Evolutionary conservation across 1,140 invertebrate species (phyloP).

Genomic region (Phthorimaea operculella): DNA sequence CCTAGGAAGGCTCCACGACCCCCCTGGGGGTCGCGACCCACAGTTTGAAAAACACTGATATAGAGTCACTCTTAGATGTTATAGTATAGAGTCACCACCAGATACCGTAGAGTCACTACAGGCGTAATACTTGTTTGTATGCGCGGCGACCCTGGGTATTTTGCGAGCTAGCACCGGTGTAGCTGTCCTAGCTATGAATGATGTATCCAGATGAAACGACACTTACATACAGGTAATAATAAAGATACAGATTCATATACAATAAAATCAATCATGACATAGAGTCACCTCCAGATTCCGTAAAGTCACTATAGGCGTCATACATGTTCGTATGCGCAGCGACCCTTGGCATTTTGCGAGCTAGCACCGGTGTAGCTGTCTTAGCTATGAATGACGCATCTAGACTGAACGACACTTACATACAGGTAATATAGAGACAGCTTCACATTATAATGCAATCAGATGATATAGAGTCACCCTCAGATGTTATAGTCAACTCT

Average conservation of each 20-base stretch:
- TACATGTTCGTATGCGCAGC: slow-evolving; percentile 41
- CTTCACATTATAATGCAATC: too few species aligned
- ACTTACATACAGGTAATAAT: slow-evolving; percentile 40
- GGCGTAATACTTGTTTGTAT: slow-evolving; percentile 40
- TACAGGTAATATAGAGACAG: slow-evolving; percentile 32
- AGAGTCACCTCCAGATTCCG: background rate
- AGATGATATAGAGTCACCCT: background rate
- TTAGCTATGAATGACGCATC: slow-evolving; percentile 31
- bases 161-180: slow-evolving; percentile 34
- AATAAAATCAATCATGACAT: background rate
- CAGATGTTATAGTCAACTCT: too few species aligned
- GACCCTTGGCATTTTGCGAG: slow-evolving; percentile 32
- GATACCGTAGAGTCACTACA: slow-evolving; percentile 45
- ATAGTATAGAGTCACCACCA: background rate
- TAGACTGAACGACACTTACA: slow-evolving; percentile 32
- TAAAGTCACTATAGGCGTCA: slow-evolving; percentile 40
- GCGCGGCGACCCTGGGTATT: slow-evolving; percentile 28
- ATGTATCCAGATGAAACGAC: slow-evolving; percentile 27
- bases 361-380: slow-evolving; percentile 30
- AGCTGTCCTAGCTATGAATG: slow-evolving; percentile 31
- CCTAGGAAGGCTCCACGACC: too few species aligned
- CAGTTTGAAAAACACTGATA: too few species aligned
- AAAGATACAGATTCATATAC: too few species aligned
- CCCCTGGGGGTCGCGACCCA: too few species aligned
- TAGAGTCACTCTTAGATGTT: background rate